Base-by-base conservation (phyloP, 2,113 vertebrate species). In the Vulpes lagopus region DNA sequence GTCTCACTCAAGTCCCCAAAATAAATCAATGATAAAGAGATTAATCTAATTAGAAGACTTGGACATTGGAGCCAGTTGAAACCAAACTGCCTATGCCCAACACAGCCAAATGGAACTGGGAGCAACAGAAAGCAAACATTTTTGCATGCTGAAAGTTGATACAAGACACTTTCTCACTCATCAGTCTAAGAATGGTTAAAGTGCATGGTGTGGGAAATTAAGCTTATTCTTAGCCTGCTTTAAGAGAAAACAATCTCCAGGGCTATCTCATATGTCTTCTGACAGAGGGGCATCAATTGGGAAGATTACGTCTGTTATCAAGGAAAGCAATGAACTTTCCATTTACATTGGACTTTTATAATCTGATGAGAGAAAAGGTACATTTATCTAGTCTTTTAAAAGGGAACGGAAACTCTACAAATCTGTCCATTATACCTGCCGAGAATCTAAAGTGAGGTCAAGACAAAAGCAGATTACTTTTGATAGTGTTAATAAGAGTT, bases 401-500 rank as follows among this genome's bases (percentile, higher is more conserved):
- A 96, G 14, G 32, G 25, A 94, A 97, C 96, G 51, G 93, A 91
- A 98, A 96, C 53, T 8, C 79, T 96, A 90, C 97, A 96, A 97
- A 97, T 96, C 91, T 94, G 81, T 95, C 96, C 80, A 97, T 97
- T 97, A 98, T 96, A 96, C 97, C 97, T 94, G 88, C 96, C 8
- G 8, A 96, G 95, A 97, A 93, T 96, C 97, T 97, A 96, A 98
- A 97, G 96, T 88, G 81, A 98, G 97, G 97, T 98, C 97, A 98
- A 97, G 96, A 97, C 92, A 98, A 98, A 98, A 98, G 90, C 85
- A 97, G 97, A 98, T 98, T 96, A 98, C 73, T 86, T 95, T 96
- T 95, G 97, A 97, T 97, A 98, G 97, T 76, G 91, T 98, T 98
- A 98, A 98, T 98, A 97, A 98, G 92, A 97, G 94, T 96, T 98